A percentile compares a stretch with the other conserved stretches of the same genome.
Conservation (phyloP, 2,888 invertebrate species). For the Heliconius cydno region DNA sequence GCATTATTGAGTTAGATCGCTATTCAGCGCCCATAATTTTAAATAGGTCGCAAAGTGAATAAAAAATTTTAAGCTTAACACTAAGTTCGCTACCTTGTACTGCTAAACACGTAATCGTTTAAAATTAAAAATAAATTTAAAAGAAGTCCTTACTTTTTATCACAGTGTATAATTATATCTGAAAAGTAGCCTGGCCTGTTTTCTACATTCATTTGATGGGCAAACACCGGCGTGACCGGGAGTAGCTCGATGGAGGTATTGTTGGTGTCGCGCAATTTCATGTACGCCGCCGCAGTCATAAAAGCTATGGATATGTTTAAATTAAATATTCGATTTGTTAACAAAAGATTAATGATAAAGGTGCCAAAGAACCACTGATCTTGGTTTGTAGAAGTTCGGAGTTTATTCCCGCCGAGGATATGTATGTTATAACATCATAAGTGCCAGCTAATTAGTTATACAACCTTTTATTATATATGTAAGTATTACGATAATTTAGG, state of each 20-base stretch:
- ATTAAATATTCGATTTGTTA: not conserved
- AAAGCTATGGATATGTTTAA: slow-evolving; percentile 71
- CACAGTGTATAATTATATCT: slow-evolving; percentile 84
- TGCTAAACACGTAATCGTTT: not conserved
- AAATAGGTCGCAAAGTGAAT: not conserved
- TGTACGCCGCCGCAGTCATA: slow-evolving; percentile 82
- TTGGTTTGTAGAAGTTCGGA: not conserved
- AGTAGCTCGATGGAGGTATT: slow-evolving; percentile 77
- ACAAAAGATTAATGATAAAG: not conserved
- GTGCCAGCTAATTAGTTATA: not conserved
- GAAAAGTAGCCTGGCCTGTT: slow-evolving; percentile 84
- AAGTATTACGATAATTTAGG: not conserved
- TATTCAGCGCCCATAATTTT: no score
- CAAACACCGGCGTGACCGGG: slow-evolving; percentile 83
- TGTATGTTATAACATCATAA: not conserved
- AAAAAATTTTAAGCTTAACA: not conserved
- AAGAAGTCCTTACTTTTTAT: slow-evolving; percentile 76
- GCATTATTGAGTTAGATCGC: not conserved
- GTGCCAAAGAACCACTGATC: not conserved
- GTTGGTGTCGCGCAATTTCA: slow-evolving; percentile 71
- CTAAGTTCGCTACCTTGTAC: not conserved
- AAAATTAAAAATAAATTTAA: not conserved
- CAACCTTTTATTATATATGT: not conserved
- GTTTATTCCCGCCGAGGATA: not conserved
- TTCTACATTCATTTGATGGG: slow-evolving; percentile 81